Evolutionary conservation across 2,888 invertebrate genomes (phyloP).

Genomic region (Cerastis leucographa): DNA sequence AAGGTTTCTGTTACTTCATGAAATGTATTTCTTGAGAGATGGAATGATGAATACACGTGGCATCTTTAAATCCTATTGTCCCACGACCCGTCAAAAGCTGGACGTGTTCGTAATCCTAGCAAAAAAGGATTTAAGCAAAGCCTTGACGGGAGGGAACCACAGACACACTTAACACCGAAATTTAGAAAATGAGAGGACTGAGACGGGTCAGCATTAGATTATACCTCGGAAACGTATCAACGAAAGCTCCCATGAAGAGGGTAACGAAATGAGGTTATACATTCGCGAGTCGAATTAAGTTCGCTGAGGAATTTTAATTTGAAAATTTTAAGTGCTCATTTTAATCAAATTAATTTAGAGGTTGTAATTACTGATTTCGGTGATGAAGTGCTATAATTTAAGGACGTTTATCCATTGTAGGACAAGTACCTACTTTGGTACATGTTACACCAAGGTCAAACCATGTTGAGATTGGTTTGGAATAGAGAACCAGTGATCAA

Average conservation of each 20-base stretch:
- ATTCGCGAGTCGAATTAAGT: conserved; percentile 79
- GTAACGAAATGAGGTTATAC: conserved; percentile 84
- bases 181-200: conserved; percentile 73
- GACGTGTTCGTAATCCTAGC: conserved; percentile 64
- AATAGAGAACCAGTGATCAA: not conserved
- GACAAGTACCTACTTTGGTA: not conserved
- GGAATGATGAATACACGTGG: not conserved
- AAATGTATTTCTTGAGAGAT: conserved; percentile 3
- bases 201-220: conserved; percentile 79
- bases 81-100: conserved; percentile 30
- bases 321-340: conserved; percentile 69
- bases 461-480: not conserved
- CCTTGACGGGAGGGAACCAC: conserved; percentile 55
- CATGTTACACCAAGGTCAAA: conserved; percentile 7
- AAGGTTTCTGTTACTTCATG: not conserved
- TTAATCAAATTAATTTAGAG: conserved; percentile 68
- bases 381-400: conserved; percentile 20
- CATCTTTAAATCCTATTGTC: conserved; percentile 22
- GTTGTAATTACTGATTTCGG: conserved; percentile 45
- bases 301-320: conserved; percentile 75
- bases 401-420: conserved; percentile 4
- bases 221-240: conserved; percentile 78
- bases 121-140: conserved; percentile 64
- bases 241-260: conserved; percentile 82
- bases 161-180: conserved; percentile 68